Conservation (phyloP, 1,140 invertebrate genomes). For the Drosophila ercepeae region DNA sequence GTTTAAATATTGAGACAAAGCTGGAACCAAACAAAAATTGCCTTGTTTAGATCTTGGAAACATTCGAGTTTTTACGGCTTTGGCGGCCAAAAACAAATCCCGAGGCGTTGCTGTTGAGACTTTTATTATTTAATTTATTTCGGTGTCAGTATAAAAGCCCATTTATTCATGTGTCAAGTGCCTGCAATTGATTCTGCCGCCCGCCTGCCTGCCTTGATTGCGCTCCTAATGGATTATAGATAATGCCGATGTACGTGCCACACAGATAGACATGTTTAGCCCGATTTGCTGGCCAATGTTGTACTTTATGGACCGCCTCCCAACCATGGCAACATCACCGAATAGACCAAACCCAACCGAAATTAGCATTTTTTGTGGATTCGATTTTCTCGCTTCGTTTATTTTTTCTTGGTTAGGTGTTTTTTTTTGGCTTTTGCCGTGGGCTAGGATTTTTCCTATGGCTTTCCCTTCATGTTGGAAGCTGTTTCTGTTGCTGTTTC, state of each 20-base stretch:
- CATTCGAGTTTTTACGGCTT: constrained; percentile 32
- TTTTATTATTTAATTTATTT: constrained; percentile 66
- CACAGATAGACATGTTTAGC: constrained; percentile 42
- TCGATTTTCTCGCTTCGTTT: constrained; percentile 23
- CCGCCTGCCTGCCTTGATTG: constrained; percentile 33
- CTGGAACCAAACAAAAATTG: constrained; percentile 21
- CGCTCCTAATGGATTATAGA: constrained; percentile 44
- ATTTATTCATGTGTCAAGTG: constrained; percentile 58
- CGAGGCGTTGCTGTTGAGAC: constrained; percentile 21
- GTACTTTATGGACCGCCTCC: background rate
- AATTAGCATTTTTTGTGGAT: constrained; percentile 46
- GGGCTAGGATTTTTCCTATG: constrained; percentile 8
- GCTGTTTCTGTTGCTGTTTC: constrained; percentile 31
- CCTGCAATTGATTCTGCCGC: constrained; percentile 58
- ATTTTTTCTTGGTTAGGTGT: constrained; percentile 14
- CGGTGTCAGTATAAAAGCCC: constrained; percentile 46
- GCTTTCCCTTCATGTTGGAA: constrained; percentile 10
- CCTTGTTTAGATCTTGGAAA: constrained; percentile 14
- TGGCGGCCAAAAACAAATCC: constrained; percentile 27
- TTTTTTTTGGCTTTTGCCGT: constrained; percentile 11
- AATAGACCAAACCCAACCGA: background rate
- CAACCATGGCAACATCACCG: background rate
- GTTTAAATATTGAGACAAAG: background rate
- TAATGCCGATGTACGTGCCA: constrained; percentile 37
- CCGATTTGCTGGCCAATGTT: constrained; percentile 43